Percentiles rank a stretch among this genome's conserved stretches.
Conservation (phyloP, 2,113 vertebrate genomes). For the Cyrtonyx montezumae region DNA sequence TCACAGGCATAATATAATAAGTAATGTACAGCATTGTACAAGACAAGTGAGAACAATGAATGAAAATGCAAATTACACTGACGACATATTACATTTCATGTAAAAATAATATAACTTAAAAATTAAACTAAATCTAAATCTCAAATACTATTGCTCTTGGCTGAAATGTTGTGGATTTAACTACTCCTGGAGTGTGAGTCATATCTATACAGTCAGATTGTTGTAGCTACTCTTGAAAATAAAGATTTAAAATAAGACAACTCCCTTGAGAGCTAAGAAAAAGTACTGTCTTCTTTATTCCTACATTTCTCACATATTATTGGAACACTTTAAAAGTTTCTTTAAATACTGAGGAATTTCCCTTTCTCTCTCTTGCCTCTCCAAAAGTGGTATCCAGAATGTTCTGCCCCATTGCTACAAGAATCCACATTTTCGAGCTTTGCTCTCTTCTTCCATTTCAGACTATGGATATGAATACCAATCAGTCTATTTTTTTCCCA, state of each 20-base stretch:
- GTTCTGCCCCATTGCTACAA: neutral
- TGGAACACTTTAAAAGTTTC: neutral
- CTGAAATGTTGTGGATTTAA: neutral
- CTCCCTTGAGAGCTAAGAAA: neutral
- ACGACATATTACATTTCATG: neutral
- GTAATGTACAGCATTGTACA: neutral
- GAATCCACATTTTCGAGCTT: neutral
- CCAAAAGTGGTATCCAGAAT: neutral
- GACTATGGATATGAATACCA: neutral
- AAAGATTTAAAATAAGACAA: neutral
- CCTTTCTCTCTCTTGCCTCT: neutral
- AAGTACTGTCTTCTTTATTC: neutral
- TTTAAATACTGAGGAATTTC: neutral
- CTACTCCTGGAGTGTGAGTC: neutral
- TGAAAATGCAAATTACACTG: conserved; percentile 9
- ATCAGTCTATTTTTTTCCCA: neutral
- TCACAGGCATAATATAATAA: neutral
- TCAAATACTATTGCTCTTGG: neutral
- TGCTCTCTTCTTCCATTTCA: neutral
- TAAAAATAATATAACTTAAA: conserved; percentile 7
- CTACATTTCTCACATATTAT: neutral
- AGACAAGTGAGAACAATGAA: neutral
- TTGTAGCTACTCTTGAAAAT: neutral
- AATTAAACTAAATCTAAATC: neutral
- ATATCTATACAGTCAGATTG: neutral